Percentiles rank a stretch among this genome's conserved stretches.
phyloP scores from a whole-genome alignment of 2,113 vertebrate genomes.

The Petroica traversi region DNA sequence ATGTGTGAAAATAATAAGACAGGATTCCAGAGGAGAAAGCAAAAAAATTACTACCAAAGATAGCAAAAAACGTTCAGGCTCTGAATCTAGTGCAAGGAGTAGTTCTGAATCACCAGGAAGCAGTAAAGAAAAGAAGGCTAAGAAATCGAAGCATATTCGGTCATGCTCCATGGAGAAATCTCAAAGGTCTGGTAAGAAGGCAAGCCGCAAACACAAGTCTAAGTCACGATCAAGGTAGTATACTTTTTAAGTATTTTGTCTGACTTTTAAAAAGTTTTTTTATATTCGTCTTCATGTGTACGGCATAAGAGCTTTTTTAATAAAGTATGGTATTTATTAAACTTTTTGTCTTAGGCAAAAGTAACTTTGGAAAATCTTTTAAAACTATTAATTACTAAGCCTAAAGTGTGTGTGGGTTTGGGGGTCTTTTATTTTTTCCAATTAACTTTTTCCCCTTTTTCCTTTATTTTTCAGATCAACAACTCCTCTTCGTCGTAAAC shows the following conservation, averaged over 20 bases:
- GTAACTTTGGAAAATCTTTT: conserved; percentile 66
- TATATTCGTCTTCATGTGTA: conserved; percentile 76
- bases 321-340: conserved; percentile 74
- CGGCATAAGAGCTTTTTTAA: conserved; percentile 70
- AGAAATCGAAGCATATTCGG: conserved; percentile 98
- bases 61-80: conserved; percentile 89
- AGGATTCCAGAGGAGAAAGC: conserved; percentile 86
- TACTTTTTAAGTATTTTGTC: conserved; percentile 88
- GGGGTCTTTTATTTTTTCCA: conserved; percentile 53
- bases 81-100: conserved; percentile 90
- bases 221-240: conserved; percentile 99
- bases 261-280: conserved; percentile 65
- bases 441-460: conserved; percentile 58
- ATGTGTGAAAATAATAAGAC: conserved; percentile 83
- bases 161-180: conserved; percentile 97
- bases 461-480: conserved; percentile 88
- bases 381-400: conserved; percentile 67
- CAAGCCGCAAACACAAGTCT: conserved; percentile 99
- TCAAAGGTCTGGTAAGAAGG: conserved; percentile 99
- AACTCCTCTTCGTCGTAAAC: conserved; percentile 91
- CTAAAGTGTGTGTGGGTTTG: conserved; percentile 74
- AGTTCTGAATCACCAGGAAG: conserved; percentile 91
- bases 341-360: conserved; percentile 65
- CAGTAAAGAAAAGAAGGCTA: conserved; percentile 98
- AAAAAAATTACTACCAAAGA: conserved; percentile 88